A percentile compares a stretch with the other conserved stretches of the same genome.
phyloP scores from a whole-genome alignment of 2,113 vertebrate genomes.

The Silurus asotus region DNA sequence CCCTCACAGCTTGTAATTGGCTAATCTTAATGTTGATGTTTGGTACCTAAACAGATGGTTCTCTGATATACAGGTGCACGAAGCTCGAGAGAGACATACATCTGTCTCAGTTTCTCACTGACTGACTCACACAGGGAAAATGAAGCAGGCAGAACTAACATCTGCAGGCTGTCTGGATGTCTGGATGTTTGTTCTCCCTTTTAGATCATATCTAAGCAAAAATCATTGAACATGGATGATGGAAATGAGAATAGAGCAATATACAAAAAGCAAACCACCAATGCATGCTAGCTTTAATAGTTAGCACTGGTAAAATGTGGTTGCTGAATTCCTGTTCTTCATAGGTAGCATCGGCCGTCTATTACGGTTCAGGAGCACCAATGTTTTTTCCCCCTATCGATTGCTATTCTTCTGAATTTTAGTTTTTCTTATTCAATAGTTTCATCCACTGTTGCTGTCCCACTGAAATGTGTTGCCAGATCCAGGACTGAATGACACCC shows the following conservation, averaged over 20 bases:
- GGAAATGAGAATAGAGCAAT: background rate
- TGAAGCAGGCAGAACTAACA: background rate
- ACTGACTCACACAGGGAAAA: background rate
- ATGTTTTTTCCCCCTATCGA: background rate
- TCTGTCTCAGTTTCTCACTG: too few species aligned
- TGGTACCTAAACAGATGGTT: too few species aligned
- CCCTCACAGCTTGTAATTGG: background rate
- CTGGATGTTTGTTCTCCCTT: too few species aligned
- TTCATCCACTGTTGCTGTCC: slow-evolving; percentile 45
- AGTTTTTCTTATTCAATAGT: slow-evolving; percentile 24
- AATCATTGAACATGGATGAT: background rate
- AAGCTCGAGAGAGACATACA: too few species aligned
- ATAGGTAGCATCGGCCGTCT: background rate
- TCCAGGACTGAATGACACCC: slow-evolving; percentile 55
- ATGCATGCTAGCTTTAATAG: background rate
- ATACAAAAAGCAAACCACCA: background rate
- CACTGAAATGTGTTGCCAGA: background rate
- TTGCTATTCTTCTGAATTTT: background rate
- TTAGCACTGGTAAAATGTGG: too few species aligned
- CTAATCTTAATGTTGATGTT: background rate
- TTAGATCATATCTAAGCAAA: background rate
- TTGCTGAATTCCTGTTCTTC: too few species aligned
- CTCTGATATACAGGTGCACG: too few species aligned
- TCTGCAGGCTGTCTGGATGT: background rate
- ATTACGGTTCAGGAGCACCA: background rate